These are phyloP conservation scores for Lasioglossum oenotherae DNA, from an alignment of 2,888 invertebrate species.

Conservation along the genomic window DNA sequence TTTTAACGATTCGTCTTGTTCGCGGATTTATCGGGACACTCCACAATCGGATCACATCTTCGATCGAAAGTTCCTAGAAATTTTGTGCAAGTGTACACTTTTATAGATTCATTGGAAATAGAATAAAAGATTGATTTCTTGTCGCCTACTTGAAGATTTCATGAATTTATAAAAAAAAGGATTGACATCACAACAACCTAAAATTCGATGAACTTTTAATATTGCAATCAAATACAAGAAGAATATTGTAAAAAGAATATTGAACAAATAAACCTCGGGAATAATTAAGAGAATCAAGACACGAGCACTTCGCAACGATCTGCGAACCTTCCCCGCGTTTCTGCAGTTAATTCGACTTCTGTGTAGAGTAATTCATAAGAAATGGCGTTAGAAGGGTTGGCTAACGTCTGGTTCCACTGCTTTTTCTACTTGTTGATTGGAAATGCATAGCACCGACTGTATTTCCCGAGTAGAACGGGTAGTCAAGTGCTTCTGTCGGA, in stretches of 20 bases:
- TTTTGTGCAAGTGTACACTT: neutral
- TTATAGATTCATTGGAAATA: neutral
- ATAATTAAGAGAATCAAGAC: neutral
- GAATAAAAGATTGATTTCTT: neutral
- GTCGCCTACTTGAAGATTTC: neutral
- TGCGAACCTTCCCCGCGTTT: neutral
- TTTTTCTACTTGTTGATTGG: slow-evolving; percentile 7
- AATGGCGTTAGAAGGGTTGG: neutral
- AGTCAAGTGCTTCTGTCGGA: neutral
- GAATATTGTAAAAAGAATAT: neutral
- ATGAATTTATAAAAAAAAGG: too few relatives aligned
- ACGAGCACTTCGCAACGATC: neutral
- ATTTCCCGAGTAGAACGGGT: neutral
- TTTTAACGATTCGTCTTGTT: neutral
- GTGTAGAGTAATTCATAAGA: neutral
- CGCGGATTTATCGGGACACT: too few relatives aligned
- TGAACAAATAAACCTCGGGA: neutral
- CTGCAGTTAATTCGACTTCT: neutral
- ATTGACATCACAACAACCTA: neutral
- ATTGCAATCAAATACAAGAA: neutral
- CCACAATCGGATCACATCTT: slow-evolving; percentile 18
- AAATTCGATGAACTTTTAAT: neutral
- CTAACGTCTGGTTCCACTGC: neutral
- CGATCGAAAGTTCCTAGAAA: slow-evolving; percentile 8
- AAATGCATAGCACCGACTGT: neutral